phyloP scores from a whole-genome alignment of 2,888 invertebrate genomes.

The Pardosa pseudoannulata region DNA sequence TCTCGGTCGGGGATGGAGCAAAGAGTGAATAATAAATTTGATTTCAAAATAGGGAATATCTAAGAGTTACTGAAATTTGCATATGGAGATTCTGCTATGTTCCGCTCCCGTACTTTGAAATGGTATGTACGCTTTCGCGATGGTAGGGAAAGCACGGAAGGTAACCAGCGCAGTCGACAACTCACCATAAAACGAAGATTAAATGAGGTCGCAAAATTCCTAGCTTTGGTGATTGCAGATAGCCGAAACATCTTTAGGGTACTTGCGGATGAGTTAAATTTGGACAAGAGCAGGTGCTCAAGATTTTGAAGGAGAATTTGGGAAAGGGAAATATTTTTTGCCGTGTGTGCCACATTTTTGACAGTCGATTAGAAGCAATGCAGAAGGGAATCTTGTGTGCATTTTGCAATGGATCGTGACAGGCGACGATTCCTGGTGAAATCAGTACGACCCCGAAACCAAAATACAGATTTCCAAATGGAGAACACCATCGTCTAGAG shows the following conservation, averaged over 20 bases:
- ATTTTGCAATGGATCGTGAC: no score
- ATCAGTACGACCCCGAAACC: no score
- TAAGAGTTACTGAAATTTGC: background rate
- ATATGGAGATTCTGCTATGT: background rate
- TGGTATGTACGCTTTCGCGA: background rate
- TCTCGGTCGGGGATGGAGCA: conserved; percentile 1
- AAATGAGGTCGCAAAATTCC: background rate
- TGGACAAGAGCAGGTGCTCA: background rate
- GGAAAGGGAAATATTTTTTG: background rate
- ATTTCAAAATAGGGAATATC: background rate
- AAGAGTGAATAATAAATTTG: background rate
- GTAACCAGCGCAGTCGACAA: background rate
- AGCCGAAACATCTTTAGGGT: background rate
- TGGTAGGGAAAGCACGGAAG: background rate
- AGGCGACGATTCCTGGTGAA: background rate
- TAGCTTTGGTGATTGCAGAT: background rate
- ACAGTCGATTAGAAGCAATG: background rate
- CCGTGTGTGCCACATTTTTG: background rate
- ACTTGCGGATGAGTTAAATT: background rate
- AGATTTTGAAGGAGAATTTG: background rate
- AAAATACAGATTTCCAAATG: no score
- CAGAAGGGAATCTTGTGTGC: no score
- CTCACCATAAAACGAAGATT: background rate
- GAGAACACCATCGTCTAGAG: no score
- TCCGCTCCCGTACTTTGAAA: background rate